Conservation (phyloP, 2,797 vertebrate species). For the Cynodonichthys magdalenae region DNA sequence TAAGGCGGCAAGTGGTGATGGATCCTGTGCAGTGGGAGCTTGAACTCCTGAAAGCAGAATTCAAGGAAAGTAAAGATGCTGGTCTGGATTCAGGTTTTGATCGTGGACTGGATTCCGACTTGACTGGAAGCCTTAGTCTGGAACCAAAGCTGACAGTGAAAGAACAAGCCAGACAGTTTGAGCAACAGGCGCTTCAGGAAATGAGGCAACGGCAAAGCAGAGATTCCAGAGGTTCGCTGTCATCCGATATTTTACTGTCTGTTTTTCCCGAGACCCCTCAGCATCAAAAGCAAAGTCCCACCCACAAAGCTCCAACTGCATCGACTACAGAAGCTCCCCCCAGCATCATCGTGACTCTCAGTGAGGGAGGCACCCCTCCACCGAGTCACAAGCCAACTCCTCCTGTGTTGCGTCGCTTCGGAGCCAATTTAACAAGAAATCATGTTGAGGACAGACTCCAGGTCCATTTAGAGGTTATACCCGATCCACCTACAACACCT, state of each 20-base stretch:
- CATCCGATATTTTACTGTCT: conserved; percentile 73
- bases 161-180: conserved; percentile 87
- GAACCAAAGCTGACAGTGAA: conserved; percentile 84
- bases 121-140: conserved; percentile 61
- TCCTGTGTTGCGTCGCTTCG: conserved; percentile 82
- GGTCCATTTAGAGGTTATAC: conserved; percentile 80
- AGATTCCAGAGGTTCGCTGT: conserved; percentile 77
- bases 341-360: conserved; percentile 83
- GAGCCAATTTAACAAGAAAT: conserved; percentile 66
- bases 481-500: conserved; percentile 82
- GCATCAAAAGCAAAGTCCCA: conserved; percentile 54
- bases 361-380: conserved; percentile 82
- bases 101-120: conserved; percentile 64
- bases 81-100: conserved; percentile 65
- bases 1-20: conserved; percentile 83
- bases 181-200: conserved; percentile 84
- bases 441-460: conserved; percentile 71
- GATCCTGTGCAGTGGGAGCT: conserved; percentile 88
- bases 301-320: conserved; percentile 2
- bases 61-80: conserved; percentile 69
- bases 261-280: conserved; percentile 73
- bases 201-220: conserved; percentile 78
- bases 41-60: conserved; percentile 75
- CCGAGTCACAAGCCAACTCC: conserved; percentile 84
- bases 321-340: conserved; percentile 61